Evolutionary conservation across 2,888 invertebrate genomes (phyloP), one percentile per base, ranked within the genome.

Genomic region (Drosophila atroscutellata): DNA sequence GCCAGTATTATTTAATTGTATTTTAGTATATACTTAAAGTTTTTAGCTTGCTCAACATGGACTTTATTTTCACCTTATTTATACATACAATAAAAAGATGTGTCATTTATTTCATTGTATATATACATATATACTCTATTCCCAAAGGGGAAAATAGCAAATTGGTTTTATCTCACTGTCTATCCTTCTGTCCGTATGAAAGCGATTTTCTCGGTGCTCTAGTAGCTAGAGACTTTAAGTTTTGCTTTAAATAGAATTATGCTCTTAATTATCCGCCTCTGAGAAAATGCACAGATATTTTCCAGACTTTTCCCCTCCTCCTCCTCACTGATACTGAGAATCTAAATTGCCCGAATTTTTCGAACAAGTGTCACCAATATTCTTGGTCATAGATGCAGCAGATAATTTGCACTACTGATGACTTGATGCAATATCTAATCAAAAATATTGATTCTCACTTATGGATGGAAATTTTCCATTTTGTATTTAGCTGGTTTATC

Each of bases 11-110:
- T 68, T 80, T 54, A 74, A 72, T 73, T 81, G 68, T 72, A 60
- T 42, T 42, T 28, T 42, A 56, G n/a, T 50, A 50, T 34, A 58
- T 61, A 52, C 34, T 52, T 63, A 28, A 51, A 58, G 51, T 59
- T 28, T 82, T 73, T 79, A 67, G 69, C 77, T 62, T 72, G 57
- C 82, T 71, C 80, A 80, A 83, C 80, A 80, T 80, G 83, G 80
- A 80, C 80, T 61, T 83, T 71, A 81, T 67, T 76, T 80, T 83
- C 83, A 80, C 80, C 83, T 80, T 83, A 76, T 63, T 76, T 65
- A 76, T 70, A 75, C 61, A 68, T 54, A 71, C 20, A 74, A 45
- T 70, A 42, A 54, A 69, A 52, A 64, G 50, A 37, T 39, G 26
- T 61, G 42, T 47, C 36, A 65, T 51, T 18, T 45, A 34, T 26